These are phyloP conservation scores for Rhopalosiphum nymphaeae DNA, from an alignment of 2,888 invertebrate species.

Conservation along the genomic window DNA sequence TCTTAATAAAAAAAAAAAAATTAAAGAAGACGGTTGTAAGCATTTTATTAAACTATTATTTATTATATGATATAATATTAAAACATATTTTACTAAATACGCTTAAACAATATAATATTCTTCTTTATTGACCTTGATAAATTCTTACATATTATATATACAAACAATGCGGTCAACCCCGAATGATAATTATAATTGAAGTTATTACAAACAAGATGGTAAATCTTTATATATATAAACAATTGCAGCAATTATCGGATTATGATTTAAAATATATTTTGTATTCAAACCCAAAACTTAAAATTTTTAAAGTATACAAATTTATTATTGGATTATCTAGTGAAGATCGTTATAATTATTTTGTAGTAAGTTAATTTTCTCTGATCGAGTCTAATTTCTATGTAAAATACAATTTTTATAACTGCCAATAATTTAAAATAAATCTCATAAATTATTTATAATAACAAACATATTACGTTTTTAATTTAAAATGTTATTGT, in stretches of 20 bases:
- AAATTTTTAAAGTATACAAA: slow-evolving; percentile 6
- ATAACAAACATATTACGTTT: not conserved
- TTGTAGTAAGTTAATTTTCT: not conserved
- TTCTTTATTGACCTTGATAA: not conserved
- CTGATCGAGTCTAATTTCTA: not conserved
- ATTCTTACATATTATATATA: not conserved
- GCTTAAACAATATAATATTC: not conserved
- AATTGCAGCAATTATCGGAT: slow-evolving; percentile 11
- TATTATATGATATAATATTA: not conserved
- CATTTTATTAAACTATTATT: not conserved
- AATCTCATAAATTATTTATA: not conserved
- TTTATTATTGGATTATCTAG: not conserved
- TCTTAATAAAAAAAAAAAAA: not conserved
- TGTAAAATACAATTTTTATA: not conserved
- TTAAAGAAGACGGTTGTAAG: not conserved
- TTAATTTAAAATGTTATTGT: not conserved
- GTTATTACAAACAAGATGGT: not conserved
- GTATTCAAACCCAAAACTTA: slow-evolving; percentile 2
- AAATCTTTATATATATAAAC: not conserved
- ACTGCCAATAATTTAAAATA: not conserved
- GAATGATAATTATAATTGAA: not conserved
- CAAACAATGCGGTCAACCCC: not conserved
- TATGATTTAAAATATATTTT: not conserved
- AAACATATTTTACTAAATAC: not conserved
- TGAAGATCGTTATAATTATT: not conserved